Conservation (phyloP, 2,888 invertebrate species). For the Microchrysa polita region DNA sequence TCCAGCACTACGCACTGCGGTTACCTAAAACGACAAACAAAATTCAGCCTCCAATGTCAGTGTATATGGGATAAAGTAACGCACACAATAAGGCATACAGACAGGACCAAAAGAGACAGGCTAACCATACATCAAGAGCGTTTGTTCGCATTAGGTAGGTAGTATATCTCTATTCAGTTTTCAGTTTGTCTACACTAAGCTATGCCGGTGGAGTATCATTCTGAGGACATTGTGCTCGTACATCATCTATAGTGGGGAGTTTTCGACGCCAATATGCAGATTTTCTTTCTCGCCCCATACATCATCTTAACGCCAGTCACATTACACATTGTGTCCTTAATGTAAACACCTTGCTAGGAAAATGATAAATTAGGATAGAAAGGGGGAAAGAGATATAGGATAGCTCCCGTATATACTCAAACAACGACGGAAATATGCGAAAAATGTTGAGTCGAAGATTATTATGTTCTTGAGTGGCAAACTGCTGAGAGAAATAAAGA, state of each 20-base stretch:
- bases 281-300: conserved; percentile 46
- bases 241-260: conserved; percentile 41
- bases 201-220: background rate
- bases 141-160: too few relatives aligned
- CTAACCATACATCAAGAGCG: too few relatives aligned
- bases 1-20: background rate
- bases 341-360: conserved; percentile 48
- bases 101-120: too few relatives aligned
- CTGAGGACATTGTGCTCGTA: conserved; percentile 12
- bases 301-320: conserved; percentile 44
- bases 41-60: background rate
- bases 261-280: conserved; percentile 49
- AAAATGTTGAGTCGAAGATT: too few relatives aligned
- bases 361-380: conserved; percentile 48
- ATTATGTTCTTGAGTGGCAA: too few relatives aligned
- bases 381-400: too few relatives aligned
- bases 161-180: background rate
- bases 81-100: conserved; percentile 7
- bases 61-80: background rate
- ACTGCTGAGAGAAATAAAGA: too few relatives aligned
- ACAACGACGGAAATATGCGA: too few relatives aligned
- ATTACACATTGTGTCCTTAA: conserved; percentile 46
- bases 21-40: background rate
- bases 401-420: too few relatives aligned
- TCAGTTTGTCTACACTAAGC: too few relatives aligned